Conservation (phyloP, 2,888 invertebrate species). For the Drosophila paramelanica region DNA sequence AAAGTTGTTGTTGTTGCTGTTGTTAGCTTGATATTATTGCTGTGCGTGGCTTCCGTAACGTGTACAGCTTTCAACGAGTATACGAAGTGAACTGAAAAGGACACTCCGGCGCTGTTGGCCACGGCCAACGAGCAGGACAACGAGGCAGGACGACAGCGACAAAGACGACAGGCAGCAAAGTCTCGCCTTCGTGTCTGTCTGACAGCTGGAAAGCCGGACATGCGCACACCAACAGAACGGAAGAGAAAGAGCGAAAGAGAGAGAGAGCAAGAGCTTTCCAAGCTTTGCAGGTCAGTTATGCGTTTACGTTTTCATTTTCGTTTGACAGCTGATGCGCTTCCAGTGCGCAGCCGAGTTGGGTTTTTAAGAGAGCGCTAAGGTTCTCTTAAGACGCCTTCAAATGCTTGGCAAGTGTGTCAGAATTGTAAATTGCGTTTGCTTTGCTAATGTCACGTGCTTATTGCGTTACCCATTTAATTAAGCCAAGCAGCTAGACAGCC, state of each 20-base stretch:
- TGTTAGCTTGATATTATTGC: slow-evolving; percentile 7
- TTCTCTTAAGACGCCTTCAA: slow-evolving; percentile 34
- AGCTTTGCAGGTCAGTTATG: slow-evolving; percentile 63
- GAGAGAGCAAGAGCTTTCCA: slow-evolving; percentile 43
- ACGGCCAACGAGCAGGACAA: slow-evolving; percentile 20
- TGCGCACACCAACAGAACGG: slow-evolving; percentile 42
- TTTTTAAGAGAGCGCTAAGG: slow-evolving; percentile 19
- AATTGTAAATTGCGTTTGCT: slow-evolving; percentile 63
- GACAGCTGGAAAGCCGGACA: slow-evolving; percentile 65
- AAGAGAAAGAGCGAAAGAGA: neutral
- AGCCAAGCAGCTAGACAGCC: slow-evolving; percentile 26
- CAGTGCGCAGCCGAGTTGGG: slow-evolving; percentile 41
- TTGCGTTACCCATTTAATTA: slow-evolving; percentile 61
- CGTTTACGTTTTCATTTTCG: slow-evolving; percentile 43
- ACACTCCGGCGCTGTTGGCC: slow-evolving; percentile 40
- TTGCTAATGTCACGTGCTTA: slow-evolving; percentile 70
- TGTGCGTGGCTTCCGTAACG: slow-evolving; percentile 56
- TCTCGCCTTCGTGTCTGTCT: slow-evolving; percentile 44
- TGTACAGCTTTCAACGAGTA: slow-evolving; percentile 81
- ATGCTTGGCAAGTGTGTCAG: slow-evolving; percentile 44
- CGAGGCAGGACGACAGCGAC: slow-evolving; percentile 26
- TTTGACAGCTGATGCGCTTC: slow-evolving; percentile 59
- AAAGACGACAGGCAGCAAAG: neutral
- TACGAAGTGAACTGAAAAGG: slow-evolving; percentile 81
- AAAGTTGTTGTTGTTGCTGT: slow-evolving; percentile 26